Base-by-base conservation (phyloP, 1,140 invertebrate species). In the Achatina immaculata region DNA sequence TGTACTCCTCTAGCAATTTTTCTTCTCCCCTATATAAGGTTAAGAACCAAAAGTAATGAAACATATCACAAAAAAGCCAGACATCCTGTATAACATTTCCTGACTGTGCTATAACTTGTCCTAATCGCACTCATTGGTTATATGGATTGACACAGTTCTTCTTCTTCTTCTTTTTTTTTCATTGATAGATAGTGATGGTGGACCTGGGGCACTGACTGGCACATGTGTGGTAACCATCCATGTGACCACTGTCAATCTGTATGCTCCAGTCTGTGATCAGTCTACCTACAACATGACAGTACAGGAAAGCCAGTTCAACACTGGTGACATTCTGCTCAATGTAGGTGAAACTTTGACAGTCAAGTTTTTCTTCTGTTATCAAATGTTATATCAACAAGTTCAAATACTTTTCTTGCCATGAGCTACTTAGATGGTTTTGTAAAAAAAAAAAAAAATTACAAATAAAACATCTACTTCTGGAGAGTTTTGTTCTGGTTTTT, bases 311-410 rank as follows among this genome's bases (percentile, higher is more conserved):
- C 68, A 69, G 40, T 43, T 42, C 16, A 28, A 34, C 0, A 38
- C 31, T 69, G 36, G 21, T 40, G 68, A 69, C 21, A 42, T 40
- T 42, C n/a, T 69, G 2, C 42, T 69, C 36, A 69, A 69, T 69
- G 68, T 69, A 42, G 2, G 68, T 69, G 28, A 28, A 7, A 34
- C 51, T 16, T 68, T 68, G 24, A 51, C 48, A 14, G 48, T 51
- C 24, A 51, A 11, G 11, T 51, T 51, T 51, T 51, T 51, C 11
- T 51, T 51, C 24, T 51, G 11, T 14, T 51, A 14, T 11, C 48
- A 14, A 11, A 14, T 51, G 11, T 51, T 51, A 24, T 11, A 14
- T 51, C 11, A 51, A 51, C 11, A 24, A 14, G 11, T 51, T n/a
- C n/a, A n/a, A n/a, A 51, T 14, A 51, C 11, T 51, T 51, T 11